phyloP scores from a whole-genome alignment of 2,888 invertebrate species.

The Cepaea hortensis region DNA sequence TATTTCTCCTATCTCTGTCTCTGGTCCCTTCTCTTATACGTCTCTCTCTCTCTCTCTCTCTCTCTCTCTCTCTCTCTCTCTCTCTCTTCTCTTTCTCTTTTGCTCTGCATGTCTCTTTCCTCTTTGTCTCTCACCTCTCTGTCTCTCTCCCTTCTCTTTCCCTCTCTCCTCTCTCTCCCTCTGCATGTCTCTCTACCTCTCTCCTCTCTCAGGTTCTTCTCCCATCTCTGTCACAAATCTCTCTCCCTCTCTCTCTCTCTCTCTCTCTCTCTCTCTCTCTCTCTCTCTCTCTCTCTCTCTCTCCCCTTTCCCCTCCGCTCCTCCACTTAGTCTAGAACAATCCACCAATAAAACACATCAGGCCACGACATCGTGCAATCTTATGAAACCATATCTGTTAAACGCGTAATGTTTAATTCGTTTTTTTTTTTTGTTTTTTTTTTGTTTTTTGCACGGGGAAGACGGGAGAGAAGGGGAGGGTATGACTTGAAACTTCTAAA shows the following conservation, averaged over 20 bases:
- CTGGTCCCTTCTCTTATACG: not conserved
- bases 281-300: slow-evolving; percentile 19
- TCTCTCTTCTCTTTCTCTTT: not conserved
- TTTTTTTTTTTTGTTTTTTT: too few relatives aligned
- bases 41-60: too few relatives aligned
- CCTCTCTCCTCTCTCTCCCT: not conserved
- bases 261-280: not conserved
- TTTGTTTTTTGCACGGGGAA: too few relatives aligned
- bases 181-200: too few relatives aligned
- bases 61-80: not conserved
- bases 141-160: not conserved
- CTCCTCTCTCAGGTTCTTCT: not conserved
- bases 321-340: too few relatives aligned
- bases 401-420: too few relatives aligned
- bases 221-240: not conserved
- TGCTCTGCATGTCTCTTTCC: not conserved
- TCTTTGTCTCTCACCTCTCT: too few relatives aligned
- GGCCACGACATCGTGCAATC: too few relatives aligned
- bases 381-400: too few relatives aligned
- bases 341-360: too few relatives aligned
- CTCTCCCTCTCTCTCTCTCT: not conserved
- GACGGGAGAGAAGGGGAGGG: too few relatives aligned
- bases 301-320: slow-evolving; percentile 15
- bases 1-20: not conserved
- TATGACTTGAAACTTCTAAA: too few relatives aligned